A percentile compares a stretch with the other conserved stretches of the same genome.
Conservation (phyloP, 2,888 invertebrate species). For the Leucania comma region DNA sequence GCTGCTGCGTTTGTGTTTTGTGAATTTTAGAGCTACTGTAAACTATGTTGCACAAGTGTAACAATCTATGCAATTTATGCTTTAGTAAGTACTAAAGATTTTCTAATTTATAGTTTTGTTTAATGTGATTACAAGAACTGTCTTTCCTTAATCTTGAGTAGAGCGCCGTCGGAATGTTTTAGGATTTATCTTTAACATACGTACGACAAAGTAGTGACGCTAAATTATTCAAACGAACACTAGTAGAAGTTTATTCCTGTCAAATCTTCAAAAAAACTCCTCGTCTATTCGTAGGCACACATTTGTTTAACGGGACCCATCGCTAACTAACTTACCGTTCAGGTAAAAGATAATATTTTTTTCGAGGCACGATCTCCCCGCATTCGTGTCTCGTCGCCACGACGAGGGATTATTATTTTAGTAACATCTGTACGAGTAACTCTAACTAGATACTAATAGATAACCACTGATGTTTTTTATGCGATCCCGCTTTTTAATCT, state of each 20-base stretch:
- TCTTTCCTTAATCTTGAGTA: slow-evolving; percentile 31
- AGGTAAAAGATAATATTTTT: slow-evolving; percentile 77
- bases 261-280: slow-evolving; percentile 58
- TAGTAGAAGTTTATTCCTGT: slow-evolving; percentile 59
- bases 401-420: slow-evolving; percentile 85
- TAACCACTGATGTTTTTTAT: slow-evolving; percentile 90
- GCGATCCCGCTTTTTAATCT: slow-evolving; percentile 84
- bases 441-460: slow-evolving; percentile 90
- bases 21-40: slow-evolving; percentile 59
- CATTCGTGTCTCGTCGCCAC: slow-evolving; percentile 67
- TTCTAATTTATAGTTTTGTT: slow-evolving; percentile 48
- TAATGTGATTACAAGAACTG: slow-evolving; percentile 40
- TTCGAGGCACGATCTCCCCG: slow-evolving; percentile 67
- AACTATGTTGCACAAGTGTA: slow-evolving; percentile 55
- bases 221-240: slow-evolving; percentile 52
- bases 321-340: slow-evolving; percentile 70
- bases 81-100: slow-evolving; percentile 24
- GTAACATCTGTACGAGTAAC: slow-evolving; percentile 88
- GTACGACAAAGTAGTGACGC: slow-evolving; percentile 46
- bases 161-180: slow-evolving; percentile 13
- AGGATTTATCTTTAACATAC: slow-evolving; percentile 27
- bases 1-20: slow-evolving; percentile 64
- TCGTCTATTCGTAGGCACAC: slow-evolving; percentile 62
- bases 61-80: slow-evolving; percentile 58
- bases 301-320: slow-evolving; percentile 72